Evolutionary conservation across 2,888 invertebrate species (phyloP).

Genomic region (Atrina japonica): DNA sequence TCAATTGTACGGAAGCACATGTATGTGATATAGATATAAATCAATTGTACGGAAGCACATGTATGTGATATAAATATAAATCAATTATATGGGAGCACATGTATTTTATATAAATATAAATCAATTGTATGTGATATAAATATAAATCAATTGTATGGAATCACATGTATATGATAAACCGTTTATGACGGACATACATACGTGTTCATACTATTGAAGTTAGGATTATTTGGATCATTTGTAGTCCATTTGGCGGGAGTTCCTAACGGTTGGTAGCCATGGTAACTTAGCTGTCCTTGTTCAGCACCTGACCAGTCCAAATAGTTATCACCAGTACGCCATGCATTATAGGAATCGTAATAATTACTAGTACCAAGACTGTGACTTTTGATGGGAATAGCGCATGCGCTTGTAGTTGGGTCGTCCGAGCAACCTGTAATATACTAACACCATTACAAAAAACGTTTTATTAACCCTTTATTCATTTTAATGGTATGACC

Average conservation of each 20-base stretch:
- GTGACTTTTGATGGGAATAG: conserved; percentile 67
- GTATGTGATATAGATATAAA: too few species aligned
- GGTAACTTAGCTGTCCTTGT: conserved; percentile 66
- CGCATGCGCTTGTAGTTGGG: conserved; percentile 61
- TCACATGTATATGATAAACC: too few species aligned
- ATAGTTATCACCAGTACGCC: conserved; percentile 68
- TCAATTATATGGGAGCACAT: too few species aligned
- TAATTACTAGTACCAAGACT: conserved; percentile 54
- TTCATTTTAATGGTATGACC: background rate
- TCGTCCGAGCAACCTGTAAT: conserved; percentile 58
- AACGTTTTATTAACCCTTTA: too few species aligned
- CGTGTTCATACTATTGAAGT: conserved; percentile 65
- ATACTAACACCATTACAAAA: too few species aligned
- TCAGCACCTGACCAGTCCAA: conserved; percentile 76
- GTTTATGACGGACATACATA: conserved; percentile 46
- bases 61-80: too few species aligned
- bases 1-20: too few species aligned
- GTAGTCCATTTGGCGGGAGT: conserved; percentile 77
- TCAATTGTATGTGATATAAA: too few species aligned
- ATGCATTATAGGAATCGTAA: conserved; percentile 68
- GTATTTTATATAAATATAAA: too few species aligned
- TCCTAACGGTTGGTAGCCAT: conserved; percentile 61
- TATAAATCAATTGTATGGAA: background rate
- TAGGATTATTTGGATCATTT: conserved; percentile 62
- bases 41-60: too few species aligned